Evolutionary conservation across 2,888 invertebrate species (phyloP), one percentile per base, ranked within the genome.

Genomic region (Caenorhabditis japonica): DNA sequence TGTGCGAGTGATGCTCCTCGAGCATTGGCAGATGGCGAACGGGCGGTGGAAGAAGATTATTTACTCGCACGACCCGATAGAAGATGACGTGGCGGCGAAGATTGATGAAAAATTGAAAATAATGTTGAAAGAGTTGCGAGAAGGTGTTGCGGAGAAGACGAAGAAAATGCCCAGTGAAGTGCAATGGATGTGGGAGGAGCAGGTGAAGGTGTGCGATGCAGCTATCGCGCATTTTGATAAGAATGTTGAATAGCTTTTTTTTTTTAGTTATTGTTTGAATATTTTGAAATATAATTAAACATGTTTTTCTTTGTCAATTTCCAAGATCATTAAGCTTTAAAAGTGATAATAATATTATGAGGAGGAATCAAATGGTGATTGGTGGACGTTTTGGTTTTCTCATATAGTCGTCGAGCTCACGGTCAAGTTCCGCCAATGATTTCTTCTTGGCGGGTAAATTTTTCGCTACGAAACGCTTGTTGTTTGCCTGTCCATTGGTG

Each of bases 391-490:
- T 80, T 15, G 62, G 51, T 23, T 74, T 77, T 61, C 74, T 70
- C 82, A 82, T 82, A 60, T 82, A 82, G 8, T 76, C 73, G 19
- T 82, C 82, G 56, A 82, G 59, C 46, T 82, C 82, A 12, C 75
- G 66, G 70, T 82, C 82, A 53, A 82, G 49, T n/a, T 82, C 80
- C 8, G 71, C 75, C 17, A 73, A 51, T 10, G 77, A 66, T 47
- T 79, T 79, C 59, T 78, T 66, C 19, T 59, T 66, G 21, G 64
- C 41, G 13, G 23, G 47, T 30, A 55, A 59, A 55, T 0, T 17
- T 4, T 25, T 59, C 10, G 15, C 38, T 39, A 15, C 23, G 17
- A 38, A 39, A 25, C 15, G 38, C 23, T 38, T 38, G 4, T 38
- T 51, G 51, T 23, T 23, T n/a, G 10, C 15, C n/a, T n/a, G n/a